A percentile compares a stretch with the other conserved stretches of the same genome.
phyloP scores from a whole-genome alignment of 2,888 invertebrate genomes.

The Amphipyra tragopoginis region DNA sequence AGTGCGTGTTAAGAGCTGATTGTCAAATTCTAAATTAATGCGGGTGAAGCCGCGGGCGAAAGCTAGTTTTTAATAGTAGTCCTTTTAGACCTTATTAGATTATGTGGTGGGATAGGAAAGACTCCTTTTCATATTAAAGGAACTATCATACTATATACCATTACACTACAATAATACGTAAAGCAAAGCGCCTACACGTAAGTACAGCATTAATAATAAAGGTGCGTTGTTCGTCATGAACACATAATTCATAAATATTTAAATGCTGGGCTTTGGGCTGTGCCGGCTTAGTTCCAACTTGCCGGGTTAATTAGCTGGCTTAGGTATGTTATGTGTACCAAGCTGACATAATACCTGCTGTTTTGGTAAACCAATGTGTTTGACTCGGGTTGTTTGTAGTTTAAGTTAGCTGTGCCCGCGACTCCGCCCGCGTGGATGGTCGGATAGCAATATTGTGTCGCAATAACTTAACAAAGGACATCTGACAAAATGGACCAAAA shows the following conservation, averaged over 20 bases:
- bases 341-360: conserved; percentile 10
- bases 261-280: conserved; percentile 23
- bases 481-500: too few relatives aligned
- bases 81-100: too few relatives aligned
- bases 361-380: conserved; percentile 1
- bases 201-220: not conserved
- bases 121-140: too few relatives aligned
- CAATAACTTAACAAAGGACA: too few relatives aligned
- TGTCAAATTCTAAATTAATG: too few relatives aligned
- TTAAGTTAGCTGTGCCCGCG: not conserved
- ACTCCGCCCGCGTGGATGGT: too few relatives aligned
- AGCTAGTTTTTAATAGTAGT: too few relatives aligned
- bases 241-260: conserved; percentile 49
- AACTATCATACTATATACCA: too few relatives aligned
- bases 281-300: conserved; percentile 31
- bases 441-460: too few relatives aligned
- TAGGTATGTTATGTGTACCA: conserved; percentile 27
- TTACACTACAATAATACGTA: not conserved
- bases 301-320: conserved; percentile 38
- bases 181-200: conserved; percentile 4
- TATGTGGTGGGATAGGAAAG: too few relatives aligned
- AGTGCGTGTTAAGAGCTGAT: too few relatives aligned
- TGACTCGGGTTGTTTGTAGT: conserved; percentile 6
- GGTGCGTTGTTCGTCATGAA: conserved; percentile 17
- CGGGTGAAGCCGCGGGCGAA: too few relatives aligned